Conservation (phyloP, 1,140 invertebrate genomes). For the Drosophila sechellia region DNA sequence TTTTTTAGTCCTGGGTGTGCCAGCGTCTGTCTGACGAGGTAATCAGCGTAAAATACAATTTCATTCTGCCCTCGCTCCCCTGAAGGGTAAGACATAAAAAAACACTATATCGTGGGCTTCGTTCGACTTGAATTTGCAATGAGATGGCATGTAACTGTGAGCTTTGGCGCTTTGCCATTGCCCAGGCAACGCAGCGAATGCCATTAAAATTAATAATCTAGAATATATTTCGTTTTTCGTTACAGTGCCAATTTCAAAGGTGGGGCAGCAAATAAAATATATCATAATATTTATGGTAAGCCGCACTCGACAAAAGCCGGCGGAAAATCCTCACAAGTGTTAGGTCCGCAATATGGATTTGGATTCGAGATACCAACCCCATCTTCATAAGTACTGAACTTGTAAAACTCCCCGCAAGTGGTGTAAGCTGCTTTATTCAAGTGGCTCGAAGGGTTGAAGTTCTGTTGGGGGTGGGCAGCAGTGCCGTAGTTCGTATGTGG, state of each 20-base stretch:
- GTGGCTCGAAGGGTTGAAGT: slow-evolving; percentile 64
- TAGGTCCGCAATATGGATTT: slow-evolving; percentile 1
- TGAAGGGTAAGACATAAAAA: slow-evolving; percentile 58
- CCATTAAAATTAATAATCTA: slow-evolving; percentile 52
- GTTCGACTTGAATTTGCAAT: slow-evolving; percentile 49
- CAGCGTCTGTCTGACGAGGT: slow-evolving; percentile 62
- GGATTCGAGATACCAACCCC: slow-evolving; percentile 1
- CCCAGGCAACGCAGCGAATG: slow-evolving; percentile 21
- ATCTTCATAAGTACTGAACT: not conserved
- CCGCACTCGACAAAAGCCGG: slow-evolving; percentile 67
- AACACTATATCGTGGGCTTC: slow-evolving; percentile 38
- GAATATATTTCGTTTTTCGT: slow-evolving; percentile 8
- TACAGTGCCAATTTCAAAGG: not conserved
- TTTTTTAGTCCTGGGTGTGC: slow-evolving; percentile 54
- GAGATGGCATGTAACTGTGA: slow-evolving; percentile 28
- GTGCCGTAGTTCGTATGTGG: slow-evolving; percentile 6
- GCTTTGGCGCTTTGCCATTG: slow-evolving; percentile 38
- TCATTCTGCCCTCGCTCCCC: slow-evolving; percentile 33
- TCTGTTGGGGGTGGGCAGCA: not conserved
- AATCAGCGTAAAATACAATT: slow-evolving; percentile 77
- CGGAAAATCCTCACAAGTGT: slow-evolving; percentile 75
- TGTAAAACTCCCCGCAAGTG: slow-evolving; percentile 60
- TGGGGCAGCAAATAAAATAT: slow-evolving; percentile 51
- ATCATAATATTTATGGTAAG: slow-evolving; percentile 79
- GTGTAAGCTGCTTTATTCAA: slow-evolving; percentile 80